Evolutionary conservation across 2,888 invertebrate genomes (phyloP), one percentile per base, ranked within the genome.

Genomic region (Notocelia uddmanniana): DNA sequence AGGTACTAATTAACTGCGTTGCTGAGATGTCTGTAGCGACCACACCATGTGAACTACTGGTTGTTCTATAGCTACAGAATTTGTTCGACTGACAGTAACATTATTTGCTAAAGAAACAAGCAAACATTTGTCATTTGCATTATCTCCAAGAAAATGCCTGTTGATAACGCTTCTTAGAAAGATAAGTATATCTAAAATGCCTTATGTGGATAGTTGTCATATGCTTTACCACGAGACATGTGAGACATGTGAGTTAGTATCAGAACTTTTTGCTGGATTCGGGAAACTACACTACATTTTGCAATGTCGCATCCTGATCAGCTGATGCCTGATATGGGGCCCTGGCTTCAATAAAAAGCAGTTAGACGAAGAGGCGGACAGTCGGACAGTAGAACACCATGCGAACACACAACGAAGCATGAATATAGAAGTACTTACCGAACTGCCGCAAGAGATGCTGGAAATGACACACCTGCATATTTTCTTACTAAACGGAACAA

Each of bases 391-490:
- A 26, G 64, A 64, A 73, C 75, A 76, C 74, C 59, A 68, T 72
- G 72, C 72, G 55, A 41, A 67, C 66, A 67, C 68, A 75, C 75
- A 74, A 18, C 75, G 73, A 79, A 79, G 78, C 78, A 77, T 78
- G 78, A 77, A 73, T 81, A 77, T 60, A 82, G 80, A 83, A 79
- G 78, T 87, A 94, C 94, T 94, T 89, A 94, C 94, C 94, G 88
- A 94, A 92, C 87, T 93, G 94, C 85, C 94, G 88, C 82, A 94
- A 82, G 74, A 94, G 93, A 81, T 94, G 94, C 87, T 94, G 94
- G 93, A 94, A 94, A 93, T 94, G 94, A 91, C 94, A 94, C 89
- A 94, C 94, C 89, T 94, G 94, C 94, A 94, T 87, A 88, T 93
- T 84, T 84, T 87, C 85, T 88, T 85, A 86, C 84, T 88, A 89